Evolutionary conservation across 2,113 vertebrate species (phyloP), one percentile per base, ranked within the genome.

Genomic region (Psittacula cyanocephala): DNA sequence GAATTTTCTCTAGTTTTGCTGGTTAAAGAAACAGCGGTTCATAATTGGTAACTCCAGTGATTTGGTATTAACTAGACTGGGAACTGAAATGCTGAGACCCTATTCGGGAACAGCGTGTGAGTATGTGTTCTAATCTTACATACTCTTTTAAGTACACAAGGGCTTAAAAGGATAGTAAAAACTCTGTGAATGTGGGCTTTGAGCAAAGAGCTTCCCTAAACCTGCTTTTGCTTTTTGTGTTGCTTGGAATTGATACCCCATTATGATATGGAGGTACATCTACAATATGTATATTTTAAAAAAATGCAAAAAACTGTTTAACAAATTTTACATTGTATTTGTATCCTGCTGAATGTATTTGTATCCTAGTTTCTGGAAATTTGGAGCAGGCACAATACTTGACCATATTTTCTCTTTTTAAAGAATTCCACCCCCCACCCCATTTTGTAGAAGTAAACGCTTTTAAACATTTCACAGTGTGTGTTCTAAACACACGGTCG

Each of bases 401-500:
- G 46, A 43, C 84, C 16, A 19, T 27, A 14, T 50, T 64, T 67
- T 72, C 27, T 49, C 65, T 91, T 86, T 89, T 64, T 71, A 76
- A 93, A 70, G 41, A 68, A 68, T 29, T 9, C n/a, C 8, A 3
- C 33, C 33, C 33, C 11, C 20, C 27, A 50, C 81, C 59, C 47
- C 25, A 6, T 91, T 90, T 80, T 80, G 20, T 62, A 49, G 67
- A 85, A 91, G 71, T 91, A 90, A 94, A 91, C 63, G 60, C 27
- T 85, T 91, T 46, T 37, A 94, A 88, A 96, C 71, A 72, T 77
- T 55, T 91, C 83, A 57, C 1, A 1, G 60, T 49, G 69, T 74
- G 68, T 68, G 77, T 92, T 93, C 93, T 80, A 95, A 95, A 86
- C 83, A 91, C 83, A 52, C 0, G 1, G 12, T 41, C 35, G 7